Conservation (phyloP, 2,888 invertebrate species). For the Drosophila emarginata region DNA sequence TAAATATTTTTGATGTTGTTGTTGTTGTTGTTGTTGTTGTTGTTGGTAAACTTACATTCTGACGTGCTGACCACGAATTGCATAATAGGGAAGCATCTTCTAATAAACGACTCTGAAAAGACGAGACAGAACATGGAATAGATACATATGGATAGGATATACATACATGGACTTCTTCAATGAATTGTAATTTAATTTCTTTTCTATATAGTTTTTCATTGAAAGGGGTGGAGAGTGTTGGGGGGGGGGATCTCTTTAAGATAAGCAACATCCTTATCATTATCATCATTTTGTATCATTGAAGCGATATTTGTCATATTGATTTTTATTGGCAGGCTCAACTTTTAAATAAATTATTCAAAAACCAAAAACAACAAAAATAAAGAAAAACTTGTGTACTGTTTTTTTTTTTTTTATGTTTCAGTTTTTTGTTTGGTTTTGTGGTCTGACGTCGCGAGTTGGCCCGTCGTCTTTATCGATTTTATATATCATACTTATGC, state of each 20-base stretch:
- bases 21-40: constrained; percentile 16
- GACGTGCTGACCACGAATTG: constrained; percentile 95
- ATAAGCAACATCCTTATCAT: neutral
- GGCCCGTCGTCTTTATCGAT: constrained; percentile 70
- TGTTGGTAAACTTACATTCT: constrained; percentile 89
- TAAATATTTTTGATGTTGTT: neutral
- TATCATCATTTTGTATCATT: neutral
- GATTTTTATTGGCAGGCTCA: constrained; percentile 10
- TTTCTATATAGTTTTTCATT: neutral
- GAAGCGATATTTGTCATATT: constrained; percentile 1
- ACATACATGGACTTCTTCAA: neutral
- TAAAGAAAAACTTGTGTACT: neutral
- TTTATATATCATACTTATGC: constrained; percentile 45
- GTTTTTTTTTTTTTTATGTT: constrained; percentile 38
- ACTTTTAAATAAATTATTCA: constrained; percentile 68
- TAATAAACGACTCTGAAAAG: constrained; percentile 93
- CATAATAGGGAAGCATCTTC: constrained; percentile 95
- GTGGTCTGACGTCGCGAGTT: constrained; percentile 41
- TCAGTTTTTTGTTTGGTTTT: constrained; percentile 35
- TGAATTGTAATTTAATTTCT: neutral
- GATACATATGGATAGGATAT: constrained; percentile 51
- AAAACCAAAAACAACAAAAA: constrained; percentile 10
- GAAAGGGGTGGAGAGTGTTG: neutral
- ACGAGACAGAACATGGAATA: constrained; percentile 71
- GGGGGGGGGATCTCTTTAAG: neutral